These are phyloP conservation scores for Habroteleia sp. DNA, from an alignment of 2,888 invertebrate species.

Conservation along the genomic window DNA sequence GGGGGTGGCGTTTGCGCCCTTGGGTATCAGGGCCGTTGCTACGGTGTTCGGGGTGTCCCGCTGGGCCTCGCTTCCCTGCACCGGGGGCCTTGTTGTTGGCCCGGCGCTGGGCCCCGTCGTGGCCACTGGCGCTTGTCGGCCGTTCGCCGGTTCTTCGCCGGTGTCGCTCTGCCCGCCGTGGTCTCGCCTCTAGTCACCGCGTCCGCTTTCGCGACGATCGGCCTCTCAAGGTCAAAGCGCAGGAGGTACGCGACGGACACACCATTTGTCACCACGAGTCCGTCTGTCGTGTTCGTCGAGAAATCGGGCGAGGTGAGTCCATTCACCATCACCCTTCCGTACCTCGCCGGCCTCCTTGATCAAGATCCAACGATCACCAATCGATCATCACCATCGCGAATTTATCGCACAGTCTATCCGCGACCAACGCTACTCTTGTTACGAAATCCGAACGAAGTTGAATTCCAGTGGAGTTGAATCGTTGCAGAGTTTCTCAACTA, in stretches of 20 bases:
- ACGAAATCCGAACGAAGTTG: too few species aligned
- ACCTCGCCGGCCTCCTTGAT: constrained; percentile 52
- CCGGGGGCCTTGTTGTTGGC: constrained; percentile 79
- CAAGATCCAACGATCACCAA: constrained; percentile 19
- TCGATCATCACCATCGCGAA: constrained; percentile 12
- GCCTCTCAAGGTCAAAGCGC: constrained; percentile 61
- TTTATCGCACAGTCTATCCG: background rate
- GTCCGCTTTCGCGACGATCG: constrained; percentile 59
- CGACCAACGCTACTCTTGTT: too few species aligned
- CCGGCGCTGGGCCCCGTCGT: constrained; percentile 80
- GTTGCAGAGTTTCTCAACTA: background rate
- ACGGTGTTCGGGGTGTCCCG: constrained; percentile 71
- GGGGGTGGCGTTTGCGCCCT: constrained; percentile 74
- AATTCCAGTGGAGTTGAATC: too few species aligned
- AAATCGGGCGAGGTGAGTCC: constrained; percentile 68
- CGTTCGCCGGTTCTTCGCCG: constrained; percentile 38
- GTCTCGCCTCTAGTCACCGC: constrained; percentile 74
- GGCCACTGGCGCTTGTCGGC: constrained; percentile 69
- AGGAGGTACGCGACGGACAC: constrained; percentile 55
- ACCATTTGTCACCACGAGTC: constrained; percentile 59
- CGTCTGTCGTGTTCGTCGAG: constrained; percentile 62
- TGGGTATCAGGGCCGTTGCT: constrained; percentile 80
- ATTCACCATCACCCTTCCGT: constrained; percentile 74
- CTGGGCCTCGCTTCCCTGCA: constrained; percentile 75
- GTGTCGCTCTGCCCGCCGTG: constrained; percentile 59